Base-by-base conservation (phyloP, 2,888 invertebrate genomes). In the Clusia tigrina region DNA sequence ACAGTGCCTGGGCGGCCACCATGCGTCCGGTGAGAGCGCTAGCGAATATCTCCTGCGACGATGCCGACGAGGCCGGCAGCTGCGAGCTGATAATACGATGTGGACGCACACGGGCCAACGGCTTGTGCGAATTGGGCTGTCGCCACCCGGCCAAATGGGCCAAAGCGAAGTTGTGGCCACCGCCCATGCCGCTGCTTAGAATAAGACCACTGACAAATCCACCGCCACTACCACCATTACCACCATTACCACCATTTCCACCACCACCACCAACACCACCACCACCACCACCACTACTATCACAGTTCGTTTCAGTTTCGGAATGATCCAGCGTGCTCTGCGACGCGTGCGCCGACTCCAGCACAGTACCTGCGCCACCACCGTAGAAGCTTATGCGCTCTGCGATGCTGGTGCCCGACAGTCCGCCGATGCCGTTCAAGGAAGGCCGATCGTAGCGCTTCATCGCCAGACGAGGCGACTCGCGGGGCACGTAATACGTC, bases 71-170 rank as follows among this genome's bases (percentile, higher is more conserved):
- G 10, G 65, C 65, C 38, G 70, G 67, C 48, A 75, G 73, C 25
- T 68, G 68, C 59, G 73, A 86, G 51, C 86, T 87, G 15, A 88
- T 80, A 3, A 87, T 86, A 53, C 88, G 83, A 70, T 85, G 83
- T 25, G 85, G 85, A 63, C 79, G 80, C 59, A 83, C 80, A 77
- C 80, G 80, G 64, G 84, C 83, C 69, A 84, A 73, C 42, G 83
- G 83, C 68, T 83, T 81, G 63, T 78, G 80, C 64, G 74, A 72
- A 59, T 66, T 54, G 63, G 66, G 55, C 32, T 32, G 32, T 9
- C 32, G 32, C 12, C 6, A 12, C 32, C 6, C 32, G 6, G 32
- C 32, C 32, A 32, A 6, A 48, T 18, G n/a, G 48, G 17, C n/a
- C 5, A n/a, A 6, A n/a, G 48, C n/a, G n/a, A 6, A n/a, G 12